Evolutionary conservation across 2,888 invertebrate species (phyloP), one percentile per base, ranked within the genome.

Genomic region (Syrphus vitripennis): DNA sequence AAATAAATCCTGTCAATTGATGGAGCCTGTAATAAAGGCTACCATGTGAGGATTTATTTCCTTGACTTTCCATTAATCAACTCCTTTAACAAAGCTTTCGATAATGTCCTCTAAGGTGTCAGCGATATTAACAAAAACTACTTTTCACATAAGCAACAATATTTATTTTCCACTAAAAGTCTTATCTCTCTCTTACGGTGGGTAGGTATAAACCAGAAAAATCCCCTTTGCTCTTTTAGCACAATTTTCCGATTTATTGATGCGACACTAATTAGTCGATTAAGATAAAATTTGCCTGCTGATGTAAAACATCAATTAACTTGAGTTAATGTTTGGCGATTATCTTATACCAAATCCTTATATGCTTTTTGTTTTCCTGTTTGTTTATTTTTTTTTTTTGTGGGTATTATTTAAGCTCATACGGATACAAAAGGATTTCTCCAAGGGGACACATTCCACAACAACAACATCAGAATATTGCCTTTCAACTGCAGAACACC

Each of bases 241-340:
- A 50, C n/a, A 50, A 71, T 72, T 63, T 71, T 74, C 45, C 69
- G 63, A 81, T 82, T 86, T 82, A 63, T 70, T 78, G 77, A 70
- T 26, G 80, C 82, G 70, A 74, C 77, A 86, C 82, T 86, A 86
- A 86, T 86, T 82, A 78, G 69, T 74, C 86, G 77, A 86, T 86
- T 86, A 86, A 86, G 86, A 86, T 82, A 74, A 82, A 78, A 86
- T 70, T 86, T 70, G 40, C 50, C 77, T 77, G 74, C 77, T 77
- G 74, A 82, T 82, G 77, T 82, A 59, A 59, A 86, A 78, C 78
- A 55, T 78, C 86, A 86, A 86, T 86, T 86, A 78, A 82, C 86
- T 86, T 77, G 82, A 86, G 86, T 82, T 86, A 86, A 86, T 86
- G 86, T 77, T 82, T 86, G 82, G 65, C 55, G 82, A 86, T 86